These are phyloP conservation scores for Hypolimnas misippus DNA, from an alignment of 2,888 invertebrate species.

Conservation along the genomic window DNA sequence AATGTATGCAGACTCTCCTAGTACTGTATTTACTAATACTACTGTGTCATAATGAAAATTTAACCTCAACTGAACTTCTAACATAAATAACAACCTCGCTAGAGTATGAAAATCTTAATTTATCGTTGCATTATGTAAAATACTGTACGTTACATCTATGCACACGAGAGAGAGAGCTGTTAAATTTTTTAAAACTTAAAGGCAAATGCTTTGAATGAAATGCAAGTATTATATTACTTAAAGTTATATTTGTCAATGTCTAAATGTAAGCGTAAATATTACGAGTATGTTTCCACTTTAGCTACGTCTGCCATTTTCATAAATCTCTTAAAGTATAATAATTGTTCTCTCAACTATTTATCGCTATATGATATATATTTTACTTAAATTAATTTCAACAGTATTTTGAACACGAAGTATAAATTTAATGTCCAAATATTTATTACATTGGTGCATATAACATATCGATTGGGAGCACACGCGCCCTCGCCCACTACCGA, in stretches of 20 bases:
- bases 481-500: slow-evolving; percentile 21
- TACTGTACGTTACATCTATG: background rate
- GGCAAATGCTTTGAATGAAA: too few relatives aligned
- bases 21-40: slow-evolving; percentile 1
- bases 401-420: slow-evolving; percentile 16
- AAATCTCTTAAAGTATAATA: too few relatives aligned
- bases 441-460: slow-evolving; percentile 17
- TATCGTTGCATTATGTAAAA: slow-evolving; percentile 30
- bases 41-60: slow-evolving; percentile 22
- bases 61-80: slow-evolving; percentile 25
- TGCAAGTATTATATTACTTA: too few relatives aligned
- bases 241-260: too few relatives aligned
- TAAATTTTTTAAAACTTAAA: background rate
- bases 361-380: background rate
- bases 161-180: background rate
- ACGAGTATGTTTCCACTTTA: too few relatives aligned
- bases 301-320: too few relatives aligned
- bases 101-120: slow-evolving; percentile 24
- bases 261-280: too few relatives aligned
- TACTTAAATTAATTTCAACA: slow-evolving; percentile 8
- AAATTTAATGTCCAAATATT: background rate
- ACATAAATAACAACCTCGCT: slow-evolving; percentile 24
- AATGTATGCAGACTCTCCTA: background rate
- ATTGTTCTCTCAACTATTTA: too few relatives aligned
- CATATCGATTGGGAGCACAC: slow-evolving; percentile 33